These are phyloP conservation scores for Synchiropus splendidus DNA, from an alignment of 2,113 vertebrate genomes.

Conservation along the genomic window DNA sequence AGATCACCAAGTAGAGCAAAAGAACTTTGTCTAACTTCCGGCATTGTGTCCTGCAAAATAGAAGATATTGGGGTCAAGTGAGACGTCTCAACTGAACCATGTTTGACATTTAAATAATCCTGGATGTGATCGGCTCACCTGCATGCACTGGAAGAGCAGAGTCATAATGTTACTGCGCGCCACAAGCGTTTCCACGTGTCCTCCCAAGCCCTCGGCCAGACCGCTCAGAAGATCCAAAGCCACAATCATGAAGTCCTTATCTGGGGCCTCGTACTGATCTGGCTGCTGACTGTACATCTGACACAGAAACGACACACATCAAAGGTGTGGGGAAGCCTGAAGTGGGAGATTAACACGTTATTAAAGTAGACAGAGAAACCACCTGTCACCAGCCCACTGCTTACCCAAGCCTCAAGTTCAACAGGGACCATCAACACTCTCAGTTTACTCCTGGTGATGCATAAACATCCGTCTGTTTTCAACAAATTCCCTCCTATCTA, in stretches of 20 bases:
- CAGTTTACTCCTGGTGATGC: no score
- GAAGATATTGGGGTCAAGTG: no score
- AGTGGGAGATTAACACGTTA: no score
- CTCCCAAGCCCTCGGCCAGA: conserved; percentile 84
- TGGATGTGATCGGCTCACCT: conserved; percentile 59
- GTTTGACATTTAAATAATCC: no score
- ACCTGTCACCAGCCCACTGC: no score
- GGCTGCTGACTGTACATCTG: conserved; percentile 96
- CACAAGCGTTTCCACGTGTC: conserved; percentile 85
- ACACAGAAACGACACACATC: background rate
- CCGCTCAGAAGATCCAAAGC: conserved; percentile 89
- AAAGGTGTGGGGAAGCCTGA: no score
- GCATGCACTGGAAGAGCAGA: conserved; percentile 92
- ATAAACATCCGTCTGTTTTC: no score
- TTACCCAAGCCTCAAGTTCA: no score
- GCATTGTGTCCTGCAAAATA: conserved; percentile 83
- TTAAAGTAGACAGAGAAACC: no score
- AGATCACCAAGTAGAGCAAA: conserved; percentile 88
- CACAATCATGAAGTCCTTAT: conserved; percentile 98
- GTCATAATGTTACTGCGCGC: conserved; percentile 95
- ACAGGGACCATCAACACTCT: no score
- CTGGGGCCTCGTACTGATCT: conserved; percentile 89
- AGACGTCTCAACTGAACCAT: no score
- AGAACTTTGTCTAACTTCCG: conserved; percentile 90
- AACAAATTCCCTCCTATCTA: no score